Conservation (phyloP, 2,113 vertebrate species). For the Cephalopholis sonnerati region DNA sequence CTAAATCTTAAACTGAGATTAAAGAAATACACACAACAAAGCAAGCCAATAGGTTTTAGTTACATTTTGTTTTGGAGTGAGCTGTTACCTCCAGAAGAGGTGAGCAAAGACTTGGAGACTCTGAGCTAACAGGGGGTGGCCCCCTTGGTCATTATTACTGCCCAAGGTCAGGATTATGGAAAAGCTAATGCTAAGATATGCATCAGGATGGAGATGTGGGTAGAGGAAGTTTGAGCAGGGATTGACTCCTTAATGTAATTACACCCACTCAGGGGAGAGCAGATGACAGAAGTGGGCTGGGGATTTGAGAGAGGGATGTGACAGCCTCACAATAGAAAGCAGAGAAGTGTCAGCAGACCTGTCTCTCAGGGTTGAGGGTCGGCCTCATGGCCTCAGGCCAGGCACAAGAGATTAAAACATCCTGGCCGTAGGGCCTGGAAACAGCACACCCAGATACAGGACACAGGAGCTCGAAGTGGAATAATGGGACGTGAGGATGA, state of each 20-base stretch:
- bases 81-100: neutral
- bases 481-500: conserved; percentile 57
- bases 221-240: conserved; percentile 63
- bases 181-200: conserved; percentile 80
- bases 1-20: conserved; percentile 15
- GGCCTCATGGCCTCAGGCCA: conserved; percentile 80
- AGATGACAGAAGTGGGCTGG: conserved; percentile 71
- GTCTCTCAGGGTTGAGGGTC: conserved; percentile 77
- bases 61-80: neutral
- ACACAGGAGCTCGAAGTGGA: conserved; percentile 49
- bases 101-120: conserved; percentile 36
- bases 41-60: conserved; percentile 45
- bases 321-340: conserved; percentile 80
- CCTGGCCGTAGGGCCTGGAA: conserved; percentile 75
- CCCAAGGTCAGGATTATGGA: conserved; percentile 79
- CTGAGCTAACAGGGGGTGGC: conserved; percentile 6
- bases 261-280: conserved; percentile 77
- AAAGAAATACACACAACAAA: neutral
- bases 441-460: conserved; percentile 45
- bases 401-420: conserved; percentile 77
- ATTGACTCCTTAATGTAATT: conserved; percentile 87
- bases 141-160: conserved; percentile 68
- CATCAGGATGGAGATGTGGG: conserved; percentile 76
- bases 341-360: conserved; percentile 84
- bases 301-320: conserved; percentile 77